Percentiles rank a stretch among this genome's conserved stretches.
Evolutionary conservation across 1,140 invertebrate species (phyloP).

Genomic region (Ceratoteleas bidentatus): DNA sequence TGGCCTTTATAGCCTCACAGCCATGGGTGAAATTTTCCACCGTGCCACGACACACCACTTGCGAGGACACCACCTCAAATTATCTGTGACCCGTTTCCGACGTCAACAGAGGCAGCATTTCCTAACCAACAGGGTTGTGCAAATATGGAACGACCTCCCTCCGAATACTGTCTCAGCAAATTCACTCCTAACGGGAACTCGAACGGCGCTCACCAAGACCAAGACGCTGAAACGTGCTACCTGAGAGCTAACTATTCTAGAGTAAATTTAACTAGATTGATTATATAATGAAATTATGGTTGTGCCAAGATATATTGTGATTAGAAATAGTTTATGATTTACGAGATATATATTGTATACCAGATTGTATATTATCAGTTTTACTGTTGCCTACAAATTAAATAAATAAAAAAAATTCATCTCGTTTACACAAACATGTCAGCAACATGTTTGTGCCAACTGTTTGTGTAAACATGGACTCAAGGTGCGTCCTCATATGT

Average conservation of each 20-base stretch:
- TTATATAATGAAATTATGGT: too few species aligned
- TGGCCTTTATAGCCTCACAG: background rate
- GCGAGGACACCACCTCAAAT: background rate
- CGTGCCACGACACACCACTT: background rate
- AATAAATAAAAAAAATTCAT: too few species aligned
- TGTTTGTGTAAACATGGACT: too few species aligned
- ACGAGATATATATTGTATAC: too few species aligned
- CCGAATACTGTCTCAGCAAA: background rate
- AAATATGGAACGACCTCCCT: background rate
- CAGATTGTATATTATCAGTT: too few species aligned
- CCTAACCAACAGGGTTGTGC: background rate
- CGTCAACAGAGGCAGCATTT: background rate
- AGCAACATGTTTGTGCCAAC: too few species aligned
- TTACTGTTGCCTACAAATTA: too few species aligned
- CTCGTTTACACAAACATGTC: too few species aligned
- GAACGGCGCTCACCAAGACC: background rate
- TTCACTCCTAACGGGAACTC: background rate
- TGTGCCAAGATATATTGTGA: too few species aligned
- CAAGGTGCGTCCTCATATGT: too few species aligned
- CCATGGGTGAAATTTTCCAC: background rate
- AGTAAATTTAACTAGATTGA: too few species aligned
- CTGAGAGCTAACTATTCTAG: background rate
- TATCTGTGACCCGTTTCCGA: background rate
- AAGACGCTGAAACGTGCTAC: background rate
- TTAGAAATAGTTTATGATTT: too few species aligned